Conservation (phyloP, 1,140 invertebrate genomes). For the Calliopsis andreniformis region DNA sequence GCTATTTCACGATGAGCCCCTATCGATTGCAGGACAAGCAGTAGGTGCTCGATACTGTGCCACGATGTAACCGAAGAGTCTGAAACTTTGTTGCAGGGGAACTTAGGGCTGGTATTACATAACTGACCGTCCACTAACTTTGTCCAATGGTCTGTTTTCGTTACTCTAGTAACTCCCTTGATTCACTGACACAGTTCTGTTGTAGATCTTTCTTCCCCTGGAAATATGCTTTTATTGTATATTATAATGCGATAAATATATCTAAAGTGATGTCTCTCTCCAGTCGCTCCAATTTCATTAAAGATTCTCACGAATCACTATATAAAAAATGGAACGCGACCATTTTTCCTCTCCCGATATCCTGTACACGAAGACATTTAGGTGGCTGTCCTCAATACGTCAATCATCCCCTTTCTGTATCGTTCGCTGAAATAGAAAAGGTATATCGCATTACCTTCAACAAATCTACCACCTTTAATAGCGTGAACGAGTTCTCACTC, state of each 20-base stretch:
- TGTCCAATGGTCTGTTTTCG: not conserved
- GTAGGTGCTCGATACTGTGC: not conserved
- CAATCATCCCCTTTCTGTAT: slow-evolving; percentile 1
- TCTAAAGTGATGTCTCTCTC: not conserved
- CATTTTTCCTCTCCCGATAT: not conserved
- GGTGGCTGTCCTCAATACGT: not conserved
- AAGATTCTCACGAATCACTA: not conserved
- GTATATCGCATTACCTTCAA: slow-evolving; percentile 1
- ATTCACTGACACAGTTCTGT: no score
- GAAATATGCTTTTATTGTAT: no score
- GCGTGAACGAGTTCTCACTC: not conserved
- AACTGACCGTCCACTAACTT: not conserved
- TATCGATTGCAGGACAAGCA: not conserved
- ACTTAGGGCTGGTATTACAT: not conserved
- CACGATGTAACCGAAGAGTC: not conserved
- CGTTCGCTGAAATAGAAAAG: not conserved
- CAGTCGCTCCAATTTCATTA: not conserved
- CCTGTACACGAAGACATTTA: not conserved
- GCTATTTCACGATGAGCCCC: not conserved
- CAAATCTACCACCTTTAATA: not conserved
- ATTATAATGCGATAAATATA: no score
- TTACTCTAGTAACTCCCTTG: not conserved
- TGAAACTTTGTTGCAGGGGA: not conserved
- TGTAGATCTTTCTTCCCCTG: no score
- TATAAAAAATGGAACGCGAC: no score